Evolutionary conservation across 2,888 invertebrate species (phyloP), one percentile per base, ranked within the genome.

Genomic region (Spodoptera exigua): DNA sequence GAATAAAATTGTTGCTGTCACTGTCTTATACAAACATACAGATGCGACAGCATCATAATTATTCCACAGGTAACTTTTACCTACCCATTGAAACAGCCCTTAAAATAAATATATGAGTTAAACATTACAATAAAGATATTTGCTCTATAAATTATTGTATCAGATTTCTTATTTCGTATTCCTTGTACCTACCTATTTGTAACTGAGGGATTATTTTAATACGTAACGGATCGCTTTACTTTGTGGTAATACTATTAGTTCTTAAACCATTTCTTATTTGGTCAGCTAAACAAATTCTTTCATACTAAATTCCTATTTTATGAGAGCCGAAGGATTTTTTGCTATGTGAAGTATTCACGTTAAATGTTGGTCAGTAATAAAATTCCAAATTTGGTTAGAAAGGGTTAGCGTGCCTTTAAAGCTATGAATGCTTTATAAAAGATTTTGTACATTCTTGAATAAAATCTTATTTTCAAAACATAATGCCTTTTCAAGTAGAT

Each of bases 311-410:
- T 58, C 67, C 44, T 40, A 58, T 67, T 61, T 61, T 67, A 32
- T 36, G 40, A 45, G 60, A 36, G 39, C 13, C 35, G 13, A 35
- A 34, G 39, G 35, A 21, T 45, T 44, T 17, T 21, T 27, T 27
- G 67, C 47, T 61, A 69, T 69, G 40, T 61, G 32, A 69, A 48
- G 44, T 48, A 51, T 54, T 63, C 41, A 34, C 43, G 44, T 60
- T n/a, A 36, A 40, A 58, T 58, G 35, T 39, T 58, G 35, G 35
- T 10, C 44, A 18, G 44, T 18, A 18, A 4, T 56, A 21, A 27
- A 13, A 58, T 27, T 44, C 40, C 39, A 32, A 59, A 45, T 58
- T 61, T 58, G 35, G 39, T 13, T 17, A 13, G 17, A 10, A 27
- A 44, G 39, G 39, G 34, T 27, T 58, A 37, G 13, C 34, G 13